These are phyloP conservation scores for Prietella phreatophila DNA, from an alignment of 2,113 vertebrate species.

Conservation along the genomic window DNA sequence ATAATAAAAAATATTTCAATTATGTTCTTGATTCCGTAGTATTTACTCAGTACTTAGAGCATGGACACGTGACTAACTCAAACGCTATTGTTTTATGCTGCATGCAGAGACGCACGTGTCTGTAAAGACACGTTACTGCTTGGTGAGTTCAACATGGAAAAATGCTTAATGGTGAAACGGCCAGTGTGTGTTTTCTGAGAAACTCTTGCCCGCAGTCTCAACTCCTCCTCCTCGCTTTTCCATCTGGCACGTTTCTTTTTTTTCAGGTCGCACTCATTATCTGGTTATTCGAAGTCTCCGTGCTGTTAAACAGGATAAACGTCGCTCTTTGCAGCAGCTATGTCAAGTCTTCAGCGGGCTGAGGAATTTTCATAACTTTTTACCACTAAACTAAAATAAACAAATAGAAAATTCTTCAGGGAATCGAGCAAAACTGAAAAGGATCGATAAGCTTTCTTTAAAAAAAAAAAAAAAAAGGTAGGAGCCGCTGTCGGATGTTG, in stretches of 20 bases:
- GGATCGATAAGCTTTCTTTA: background rate
- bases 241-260: constrained; percentile 65
- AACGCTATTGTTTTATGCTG: background rate
- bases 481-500: background rate
- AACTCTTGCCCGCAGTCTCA: constrained; percentile 64
- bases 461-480: constrained; percentile 4
- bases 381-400: background rate
- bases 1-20: background rate
- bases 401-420: background rate
- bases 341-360: background rate
- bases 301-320: constrained; percentile 9
- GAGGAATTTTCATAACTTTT: background rate
- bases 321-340: background rate
- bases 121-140: background rate
- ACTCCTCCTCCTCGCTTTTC: constrained; percentile 39
- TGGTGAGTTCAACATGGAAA: constrained; percentile 39
- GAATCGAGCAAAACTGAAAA: background rate
- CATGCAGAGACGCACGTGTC: background rate
- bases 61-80: background rate
- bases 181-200: constrained; percentile 64
- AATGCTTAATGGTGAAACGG: constrained; percentile 66
- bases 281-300: constrained; percentile 44
- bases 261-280: constrained; percentile 46
- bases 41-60: background rate
- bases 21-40: background rate